Evolutionary conservation across 92 coral and sea anemone genomes (phyloP), one percentile per base, ranked within the genome.

Genomic region (Pocillopora grandis): DNA sequence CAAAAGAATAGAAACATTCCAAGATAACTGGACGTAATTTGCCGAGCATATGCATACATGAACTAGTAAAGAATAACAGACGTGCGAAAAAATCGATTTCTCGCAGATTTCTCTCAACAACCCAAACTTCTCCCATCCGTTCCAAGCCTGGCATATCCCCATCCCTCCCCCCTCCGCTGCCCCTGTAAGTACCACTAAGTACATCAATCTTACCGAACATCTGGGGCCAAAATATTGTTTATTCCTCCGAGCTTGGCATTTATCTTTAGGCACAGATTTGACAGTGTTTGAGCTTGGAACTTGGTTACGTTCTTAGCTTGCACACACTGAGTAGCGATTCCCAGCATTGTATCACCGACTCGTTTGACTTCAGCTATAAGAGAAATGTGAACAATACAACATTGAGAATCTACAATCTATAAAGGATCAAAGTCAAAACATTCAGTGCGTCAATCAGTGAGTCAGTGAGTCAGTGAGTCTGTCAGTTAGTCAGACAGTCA

Each of bases 171-270:
- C 49, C 49, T 42, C 1, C 49, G 2, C 3, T 42, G 49, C 49
- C 49, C 49, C 23, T 63, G 68, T 27, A 6, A 63, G 68, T 5
- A 19, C 16, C 9, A 63, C 10, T 20, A 19, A 19, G n/a, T 10
- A 18, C 23, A 23, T 65, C 13, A 18, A 56, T 69, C 90, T 69
- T 81, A 92, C 98, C 98, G 89, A 3, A 96, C 81, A 7, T 96
- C 98, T 61, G 98, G 98, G 9, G 98, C 92, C 68, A 96, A 66
- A 4, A 96, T 90, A 57, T 87, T 96, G 92, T 96, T 96, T 58
- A 96, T 85, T 19, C 98, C 98, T 33, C 98, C 98, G 11, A 96
- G 90, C 89, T 96, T 96, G 17, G 97, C 98, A 52, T 96, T 96
- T 61, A 96, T 96, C 80, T 96, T 96, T 23, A 96, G 91, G 61